Evolutionary conservation across 2,888 invertebrate genomes (phyloP), one percentile per base, ranked within the genome.

Genomic region (Nomada ruficornis): DNA sequence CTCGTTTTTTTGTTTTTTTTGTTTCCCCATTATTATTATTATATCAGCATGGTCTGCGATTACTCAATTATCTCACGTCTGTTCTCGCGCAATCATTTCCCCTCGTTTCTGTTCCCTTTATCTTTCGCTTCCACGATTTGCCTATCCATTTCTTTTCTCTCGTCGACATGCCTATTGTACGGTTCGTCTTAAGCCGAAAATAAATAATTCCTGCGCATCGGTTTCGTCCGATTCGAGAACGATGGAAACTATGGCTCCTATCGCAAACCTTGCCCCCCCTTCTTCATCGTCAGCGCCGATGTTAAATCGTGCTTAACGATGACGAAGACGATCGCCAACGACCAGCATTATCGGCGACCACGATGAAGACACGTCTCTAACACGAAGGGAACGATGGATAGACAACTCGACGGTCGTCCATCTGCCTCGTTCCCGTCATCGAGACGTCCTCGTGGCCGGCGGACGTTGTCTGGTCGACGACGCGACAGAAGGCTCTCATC

Each of bases 111-210:
- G 42, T n/a, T 10, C 2, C 18, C 1, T 18, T 63, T 64, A 44
- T 73, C 42, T 52, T 44, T 59, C n/a, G 11, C 54, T 20, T 54
- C 54, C n/a, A 20, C 54, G 20, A 54, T 64, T 75, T 52, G 20
- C 7, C 10, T 67, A 15, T 26, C 18, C 36, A 7, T 18, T 44
- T 3, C n/a, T 59, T 50, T 74, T 73, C n/a, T 29, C 29, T 70
- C 44, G 63, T 55, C 62, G 54, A 65, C 50, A 83, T 76, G 79
- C 68, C 83, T 80, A 86, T 86, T 77, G 84, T 82, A 86, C 87
- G 79, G 15, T 82, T 70, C 29, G 23, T 50, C 73, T 15, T 77
- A 67, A 86, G 79, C 77, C 74, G 72, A 77, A 74, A 77, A 55
- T 64, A 59, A 73, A 64, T 63, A 54, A 67, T 65, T 65, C 60